Evolutionary conservation across 2,797 vertebrate genomes (phyloP), one percentile per base, ranked within the genome.

Genomic region (Carcharodon carcharias): DNA sequence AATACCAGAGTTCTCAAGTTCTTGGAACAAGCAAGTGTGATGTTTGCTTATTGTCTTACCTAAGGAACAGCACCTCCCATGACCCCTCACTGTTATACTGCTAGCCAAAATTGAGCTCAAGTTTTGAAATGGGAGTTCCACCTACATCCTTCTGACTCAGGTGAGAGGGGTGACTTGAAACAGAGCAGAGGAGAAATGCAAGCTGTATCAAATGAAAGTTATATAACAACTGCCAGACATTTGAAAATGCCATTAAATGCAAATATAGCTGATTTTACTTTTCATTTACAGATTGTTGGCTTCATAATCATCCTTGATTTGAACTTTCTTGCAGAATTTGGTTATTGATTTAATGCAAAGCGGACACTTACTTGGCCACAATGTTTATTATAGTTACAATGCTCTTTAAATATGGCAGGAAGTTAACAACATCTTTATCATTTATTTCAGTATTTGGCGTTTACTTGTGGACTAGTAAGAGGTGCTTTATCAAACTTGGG

Each of bases 381-480:
- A n/a, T 93, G 63, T 40, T 40, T 21, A 93, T 21, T 65, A 65
- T 93, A 67, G 7, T 93, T 67, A 3, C 45, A 85, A 85, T 85
- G 23, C 23, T 45, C 61, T 93, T 93, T 65, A 18, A 65, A 65
- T 40, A 65, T 40, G 7, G 23, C 63, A 67, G n/a, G 16, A 93
- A 7, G 18, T 67, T 93, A 67, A 93, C 40, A 67, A 23, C 71
- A 54, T 77, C 93, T 93, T 96, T 96, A 96, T 85, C 82, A 58
- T 96, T 96, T 1, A 96, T 77, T 98, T 97, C 97, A 99, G 99
- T 99, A 99, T 97, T 98, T 99, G 98, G 98, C 99, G 95, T 99
- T 99, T 97, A 98, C 98, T 65, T 99, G 99, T 97, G 99, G 99
- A 96, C 97, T 99, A 97, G 99, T 99, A 97, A 98, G 99, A 98